A percentile compares a stretch with the other conserved stretches of the same genome.
phyloP scores from a whole-genome alignment of 2,888 invertebrate genomes.

The Diogma glabrata region DNA sequence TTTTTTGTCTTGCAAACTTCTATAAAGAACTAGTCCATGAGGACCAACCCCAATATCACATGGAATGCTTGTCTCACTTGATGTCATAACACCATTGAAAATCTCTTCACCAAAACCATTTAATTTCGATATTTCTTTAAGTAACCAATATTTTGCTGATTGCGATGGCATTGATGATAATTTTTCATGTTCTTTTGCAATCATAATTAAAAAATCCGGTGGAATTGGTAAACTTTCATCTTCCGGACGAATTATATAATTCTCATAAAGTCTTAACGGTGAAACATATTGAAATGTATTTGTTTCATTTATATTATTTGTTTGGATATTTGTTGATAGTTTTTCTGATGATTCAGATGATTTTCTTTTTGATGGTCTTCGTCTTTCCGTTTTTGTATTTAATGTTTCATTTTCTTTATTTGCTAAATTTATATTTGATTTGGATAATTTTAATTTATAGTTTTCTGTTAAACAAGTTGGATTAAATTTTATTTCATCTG shows the following conservation, averaged over 20 bases:
- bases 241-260: slow-evolving; percentile 29
- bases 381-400: slow-evolving; percentile 24
- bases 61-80: slow-evolving; percentile 30
- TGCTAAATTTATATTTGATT: slow-evolving; percentile 28
- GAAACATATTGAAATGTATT: slow-evolving; percentile 21
- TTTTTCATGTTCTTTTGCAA: slow-evolving; percentile 33
- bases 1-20: slow-evolving; percentile 43
- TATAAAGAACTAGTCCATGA: slow-evolving; percentile 65
- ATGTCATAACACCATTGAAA: slow-evolving; percentile 57
- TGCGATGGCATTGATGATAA: slow-evolving; percentile 51
- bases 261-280: slow-evolving; percentile 30
- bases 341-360: slow-evolving; percentile 32
- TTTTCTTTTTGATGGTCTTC: slow-evolving; percentile 34
- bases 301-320: slow-evolving; percentile 13
- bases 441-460: slow-evolving; percentile 25
- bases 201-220: slow-evolving; percentile 29
- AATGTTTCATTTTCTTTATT: slow-evolving; percentile 26
- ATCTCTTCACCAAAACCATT: slow-evolving; percentile 76
- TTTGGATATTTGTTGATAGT: not conserved
- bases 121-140: slow-evolving; percentile 67
- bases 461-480: slow-evolving; percentile 28
- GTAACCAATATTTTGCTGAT: slow-evolving; percentile 73
- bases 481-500: slow-evolving; percentile 32
- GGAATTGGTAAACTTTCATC: slow-evolving; percentile 24
- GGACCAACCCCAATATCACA: slow-evolving; percentile 66